Percentiles rank a stretch among this genome's conserved stretches.
Conservation (phyloP, 2,113 vertebrate genomes). For the Candoia aspera region DNA sequence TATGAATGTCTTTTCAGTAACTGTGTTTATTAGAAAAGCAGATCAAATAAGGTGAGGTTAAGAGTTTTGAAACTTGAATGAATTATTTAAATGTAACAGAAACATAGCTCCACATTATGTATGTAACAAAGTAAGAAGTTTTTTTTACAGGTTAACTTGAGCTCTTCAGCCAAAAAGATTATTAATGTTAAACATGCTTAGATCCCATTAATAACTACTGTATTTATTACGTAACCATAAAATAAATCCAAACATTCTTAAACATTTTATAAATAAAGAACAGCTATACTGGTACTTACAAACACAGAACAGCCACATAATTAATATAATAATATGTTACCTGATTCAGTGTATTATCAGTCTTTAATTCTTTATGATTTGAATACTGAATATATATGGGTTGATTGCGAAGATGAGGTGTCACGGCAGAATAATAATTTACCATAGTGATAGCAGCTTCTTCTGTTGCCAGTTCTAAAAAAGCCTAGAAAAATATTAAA, state of each 20-base stretch:
- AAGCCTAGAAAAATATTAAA: conserved; percentile 78
- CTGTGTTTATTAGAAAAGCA: conserved; percentile 33
- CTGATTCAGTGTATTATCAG: conserved; percentile 94
- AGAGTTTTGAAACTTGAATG: neutral
- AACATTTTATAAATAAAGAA: neutral
- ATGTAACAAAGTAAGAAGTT: neutral
- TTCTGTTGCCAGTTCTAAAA: conserved; percentile 95
- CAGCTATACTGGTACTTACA: neutral
- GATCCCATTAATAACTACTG: neutral
- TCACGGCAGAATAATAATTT: conserved; percentile 93
- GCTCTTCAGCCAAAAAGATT: neutral
- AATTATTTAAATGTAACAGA: conserved; percentile 29
- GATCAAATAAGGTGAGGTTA: conserved; percentile 27
- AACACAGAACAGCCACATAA: neutral
- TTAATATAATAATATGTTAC: conserved; percentile 61
- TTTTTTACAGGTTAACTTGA: neutral
- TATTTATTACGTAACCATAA: neutral
- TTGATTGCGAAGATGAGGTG: conserved; percentile 91
- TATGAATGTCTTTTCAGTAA: conserved; percentile 25
- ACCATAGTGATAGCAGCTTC: conserved; percentile 97
- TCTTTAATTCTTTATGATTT: conserved; percentile 97
- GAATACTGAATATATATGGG: conserved; percentile 97
- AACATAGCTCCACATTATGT: neutral
- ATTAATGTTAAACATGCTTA: neutral
- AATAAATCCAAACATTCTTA: neutral